Base-by-base conservation (phyloP, 1,140 invertebrate genomes). In the Cataglyphis hispanica region DNA sequence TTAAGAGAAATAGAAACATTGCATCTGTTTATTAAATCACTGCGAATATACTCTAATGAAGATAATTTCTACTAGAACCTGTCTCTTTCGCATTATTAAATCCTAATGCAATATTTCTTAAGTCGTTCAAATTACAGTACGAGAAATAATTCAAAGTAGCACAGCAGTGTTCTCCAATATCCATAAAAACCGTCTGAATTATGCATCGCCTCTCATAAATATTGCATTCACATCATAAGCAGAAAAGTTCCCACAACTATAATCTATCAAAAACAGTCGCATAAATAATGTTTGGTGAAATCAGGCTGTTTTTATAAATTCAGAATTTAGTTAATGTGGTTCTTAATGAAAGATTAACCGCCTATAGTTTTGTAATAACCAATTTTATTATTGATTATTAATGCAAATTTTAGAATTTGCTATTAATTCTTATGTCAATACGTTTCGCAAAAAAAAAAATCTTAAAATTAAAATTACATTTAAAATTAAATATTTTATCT, bases 101-200 rank as follows among this genome's bases (percentile, higher is more conserved):
- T 27, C 25, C 11, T 63, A 76, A 43, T 16, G 40, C 6, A 22
- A 37, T 19, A 63, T 76, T 63, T 76, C 25, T 25, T 76, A 40
- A 16, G 10, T 76, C 19, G 37, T 76, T 5, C 27, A 11, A 63
- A 76, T 63, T 43, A 63, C 37, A 76, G 40, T 76, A 8, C 56
- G 37, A 76, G 34, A 61, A 76, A 76, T 25, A 76, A 76, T 61
- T 25, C 37, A 13, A 76, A 76, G 56, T 63, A 76, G 58, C 22
- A 43, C 74, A 40, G 31, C 25, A 43, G 34, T 43, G 0, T 63
- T 76, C 74, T 63, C 34, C 19, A 37, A 76, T 61, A 76, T 76
- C 74, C 74, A 76, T 76, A 61, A n/a, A 43, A 76, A 61, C 34
- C 22, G 22, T 61, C 56, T 63, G 37, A 76, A 76, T 61, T 76